Evolutionary conservation across 2,888 invertebrate species (phyloP).

Genomic region (Philonicus albiceps): DNA sequence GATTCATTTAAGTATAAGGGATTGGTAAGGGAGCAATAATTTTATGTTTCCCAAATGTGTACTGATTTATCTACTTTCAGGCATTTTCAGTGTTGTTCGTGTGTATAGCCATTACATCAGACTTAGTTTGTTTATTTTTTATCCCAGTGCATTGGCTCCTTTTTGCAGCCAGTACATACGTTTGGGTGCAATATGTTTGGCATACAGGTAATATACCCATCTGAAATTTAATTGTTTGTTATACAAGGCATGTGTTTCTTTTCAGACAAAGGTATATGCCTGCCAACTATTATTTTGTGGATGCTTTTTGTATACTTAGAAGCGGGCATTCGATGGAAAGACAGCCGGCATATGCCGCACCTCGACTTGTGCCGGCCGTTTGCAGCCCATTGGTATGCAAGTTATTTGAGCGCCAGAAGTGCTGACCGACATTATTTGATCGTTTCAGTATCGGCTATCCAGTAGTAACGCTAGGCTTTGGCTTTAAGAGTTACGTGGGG

Average conservation of each 20-base stretch:
- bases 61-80: conserved; percentile 62
- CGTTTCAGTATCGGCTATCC: conserved; percentile 84
- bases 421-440: neutral
- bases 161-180: conserved; percentile 97
- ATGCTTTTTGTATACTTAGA: conserved; percentile 94
- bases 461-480: conserved; percentile 93
- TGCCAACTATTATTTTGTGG: conserved; percentile 94
- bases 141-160: conserved; percentile 98
- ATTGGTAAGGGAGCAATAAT: conserved; percentile 71
- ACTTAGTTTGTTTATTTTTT: conserved; percentile 98
- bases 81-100: conserved; percentile 98
- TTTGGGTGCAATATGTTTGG: conserved; percentile 99
- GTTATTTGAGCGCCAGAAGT: neutral
- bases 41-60: neutral
- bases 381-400: conserved; percentile 89
- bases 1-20: conserved; percentile 99
- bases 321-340: conserved; percentile 85
- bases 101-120: conserved; percentile 96
- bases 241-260: neutral
- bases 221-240: neutral
- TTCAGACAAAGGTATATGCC: conserved; percentile 88
- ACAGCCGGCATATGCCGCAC: conserved; percentile 83
- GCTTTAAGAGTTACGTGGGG: conserved; percentile 91
- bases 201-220: conserved; percentile 78
- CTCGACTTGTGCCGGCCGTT: conserved; percentile 93